phyloP scores from a whole-genome alignment of 2,113 vertebrate genomes.

The Tachysurus fulvidraco region DNA sequence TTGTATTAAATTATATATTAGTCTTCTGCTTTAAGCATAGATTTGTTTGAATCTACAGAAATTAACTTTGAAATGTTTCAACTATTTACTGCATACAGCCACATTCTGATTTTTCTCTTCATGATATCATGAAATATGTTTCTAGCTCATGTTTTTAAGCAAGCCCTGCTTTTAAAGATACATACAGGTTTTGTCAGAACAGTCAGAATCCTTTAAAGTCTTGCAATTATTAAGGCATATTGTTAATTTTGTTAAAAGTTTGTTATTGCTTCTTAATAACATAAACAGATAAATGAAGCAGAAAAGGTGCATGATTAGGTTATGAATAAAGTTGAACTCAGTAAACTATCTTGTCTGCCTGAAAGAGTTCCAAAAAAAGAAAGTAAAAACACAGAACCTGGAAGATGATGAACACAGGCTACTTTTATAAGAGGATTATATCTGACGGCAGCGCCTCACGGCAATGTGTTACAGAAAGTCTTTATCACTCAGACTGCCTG shows the following conservation, averaged over 20 bases:
- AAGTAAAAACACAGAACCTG: conserved; percentile 38
- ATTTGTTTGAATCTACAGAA: conserved; percentile 7
- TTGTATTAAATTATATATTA: neutral
- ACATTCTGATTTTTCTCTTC: neutral
- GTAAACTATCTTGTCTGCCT: conserved; percentile 13
- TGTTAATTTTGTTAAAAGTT: no score
- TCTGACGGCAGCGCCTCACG: conserved; percentile 57
- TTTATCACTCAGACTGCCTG: conserved; percentile 58
- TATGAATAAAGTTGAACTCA: neutral
- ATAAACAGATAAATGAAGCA: neutral
- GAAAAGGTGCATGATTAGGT: neutral
- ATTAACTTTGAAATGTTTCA: conserved; percentile 31
- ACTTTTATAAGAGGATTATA: conserved; percentile 72
- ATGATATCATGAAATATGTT: neutral
- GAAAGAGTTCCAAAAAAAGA: conserved; percentile 41
- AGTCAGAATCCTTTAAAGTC: no score
- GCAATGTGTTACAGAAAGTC: conserved; percentile 60
- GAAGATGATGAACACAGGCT: conserved; percentile 56
- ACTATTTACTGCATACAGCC: neutral
- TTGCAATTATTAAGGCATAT: no score
- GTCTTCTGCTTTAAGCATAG: neutral
- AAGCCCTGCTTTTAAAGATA: neutral
- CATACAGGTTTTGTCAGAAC: neutral
- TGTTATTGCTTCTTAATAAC: neutral
- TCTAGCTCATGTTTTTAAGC: neutral